Evolutionary conservation across 2,888 invertebrate species (phyloP).

Genomic region (Morpho deidamia): DNA sequence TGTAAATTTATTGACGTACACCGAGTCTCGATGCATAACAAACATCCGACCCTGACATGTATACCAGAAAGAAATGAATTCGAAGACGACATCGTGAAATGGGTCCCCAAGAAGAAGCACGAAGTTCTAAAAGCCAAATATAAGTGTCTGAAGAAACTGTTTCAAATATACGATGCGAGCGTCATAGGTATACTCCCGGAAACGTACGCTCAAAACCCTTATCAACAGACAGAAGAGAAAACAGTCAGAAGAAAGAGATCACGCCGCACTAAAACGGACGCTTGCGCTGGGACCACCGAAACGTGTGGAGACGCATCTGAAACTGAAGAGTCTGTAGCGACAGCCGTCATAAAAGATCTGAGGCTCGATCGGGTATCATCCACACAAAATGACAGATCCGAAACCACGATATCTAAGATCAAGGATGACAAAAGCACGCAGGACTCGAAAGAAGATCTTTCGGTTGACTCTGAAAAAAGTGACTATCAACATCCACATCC

Average conservation of each 20-base stretch:
- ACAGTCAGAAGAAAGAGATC: constrained; percentile 42
- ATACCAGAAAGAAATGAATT: constrained; percentile 52
- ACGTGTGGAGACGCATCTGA: constrained; percentile 35
- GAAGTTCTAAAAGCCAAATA: constrained; percentile 68
- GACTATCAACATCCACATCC: constrained; percentile 22
- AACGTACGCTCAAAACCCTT: constrained; percentile 22
- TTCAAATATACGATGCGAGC: constrained; percentile 66
- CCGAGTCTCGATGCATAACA: constrained; percentile 38
- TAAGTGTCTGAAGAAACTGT: constrained; percentile 65
- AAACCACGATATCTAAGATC: constrained; percentile 19
- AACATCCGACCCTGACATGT: constrained; percentile 40
- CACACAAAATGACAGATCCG: constrained; percentile 34
- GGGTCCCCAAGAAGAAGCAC: constrained; percentile 70
- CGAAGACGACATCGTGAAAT: constrained; percentile 39
- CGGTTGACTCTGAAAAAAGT: constrained; percentile 26
- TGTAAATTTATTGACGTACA: constrained; percentile 29
- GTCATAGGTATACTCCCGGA: constrained; percentile 57
- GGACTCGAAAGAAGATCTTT: constrained; percentile 33
- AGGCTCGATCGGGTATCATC: constrained; percentile 39
- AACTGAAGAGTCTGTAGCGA: constrained; percentile 33
- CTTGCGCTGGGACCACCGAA: constrained; percentile 51
- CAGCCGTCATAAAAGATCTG: constrained; percentile 42
- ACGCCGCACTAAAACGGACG: constrained; percentile 55
- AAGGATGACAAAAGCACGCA: constrained; percentile 32
- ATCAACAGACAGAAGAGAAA: constrained; percentile 14